Conservation (phyloP, 2,888 invertebrate genomes). For the Drosophila tanythrix region DNA sequence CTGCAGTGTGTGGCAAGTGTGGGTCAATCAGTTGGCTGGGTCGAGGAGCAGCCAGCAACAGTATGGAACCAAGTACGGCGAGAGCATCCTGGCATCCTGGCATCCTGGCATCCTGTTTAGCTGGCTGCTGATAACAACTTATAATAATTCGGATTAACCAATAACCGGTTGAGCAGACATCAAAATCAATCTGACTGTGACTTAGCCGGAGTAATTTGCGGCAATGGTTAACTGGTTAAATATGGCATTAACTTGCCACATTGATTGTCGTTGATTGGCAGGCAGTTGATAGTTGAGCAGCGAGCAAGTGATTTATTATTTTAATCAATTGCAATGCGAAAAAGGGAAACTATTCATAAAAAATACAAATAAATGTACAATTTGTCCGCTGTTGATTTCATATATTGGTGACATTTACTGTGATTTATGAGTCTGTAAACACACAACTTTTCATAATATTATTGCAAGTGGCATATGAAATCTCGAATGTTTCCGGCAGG, state of each 20-base stretch:
- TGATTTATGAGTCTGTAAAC: not conserved
- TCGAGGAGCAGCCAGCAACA: not conserved
- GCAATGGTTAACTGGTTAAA: not conserved
- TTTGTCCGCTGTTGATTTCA: not conserved
- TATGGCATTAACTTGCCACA: not conserved
- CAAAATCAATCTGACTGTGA: not conserved
- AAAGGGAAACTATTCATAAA: not conserved
- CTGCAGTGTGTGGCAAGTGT: slow-evolving; percentile 16
- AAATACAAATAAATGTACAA: not conserved
- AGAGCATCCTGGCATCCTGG: not conserved
- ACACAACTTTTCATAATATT: not conserved
- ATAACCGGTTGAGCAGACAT: not conserved
- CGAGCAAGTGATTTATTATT: not conserved
- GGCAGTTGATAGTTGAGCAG: not conserved
- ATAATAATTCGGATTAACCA: slow-evolving; percentile 15
- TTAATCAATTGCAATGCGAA: not conserved
- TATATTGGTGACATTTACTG: not conserved
- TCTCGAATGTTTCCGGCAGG: not conserved
- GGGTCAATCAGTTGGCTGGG: not conserved
- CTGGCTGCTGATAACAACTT: slow-evolving; percentile 19
- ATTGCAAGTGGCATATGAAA: not conserved
- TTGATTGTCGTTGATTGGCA: not conserved
- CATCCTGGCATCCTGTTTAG: no score
- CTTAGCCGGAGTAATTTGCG: not conserved
- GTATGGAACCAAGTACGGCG: not conserved